A percentile compares a stretch with the other conserved stretches of the same genome.
phyloP scores from a whole-genome alignment of 2,888 invertebrate genomes.

The Andrena chrysosceles region DNA sequence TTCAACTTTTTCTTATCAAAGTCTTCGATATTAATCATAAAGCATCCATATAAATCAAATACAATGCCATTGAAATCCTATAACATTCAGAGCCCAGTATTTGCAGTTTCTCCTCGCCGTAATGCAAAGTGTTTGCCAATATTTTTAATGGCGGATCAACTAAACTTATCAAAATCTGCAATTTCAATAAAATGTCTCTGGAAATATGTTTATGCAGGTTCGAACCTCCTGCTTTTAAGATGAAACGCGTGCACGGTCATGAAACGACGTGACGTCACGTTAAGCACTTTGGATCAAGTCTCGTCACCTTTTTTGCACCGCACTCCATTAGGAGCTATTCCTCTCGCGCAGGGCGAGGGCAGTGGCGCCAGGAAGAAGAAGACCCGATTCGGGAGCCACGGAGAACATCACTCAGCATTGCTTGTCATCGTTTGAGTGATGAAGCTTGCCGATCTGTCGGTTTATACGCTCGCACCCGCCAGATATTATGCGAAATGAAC shows the following conservation, averaged over 20 bases:
- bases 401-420: conserved; percentile 80
- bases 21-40: too few species aligned
- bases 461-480: conserved; percentile 45
- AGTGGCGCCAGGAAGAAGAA: conserved; percentile 32
- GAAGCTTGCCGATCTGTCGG: conserved; percentile 64
- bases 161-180: not conserved
- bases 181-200: not conserved
- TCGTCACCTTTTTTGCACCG: conserved; percentile 54
- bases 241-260: not conserved
- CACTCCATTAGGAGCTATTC: conserved; percentile 55
- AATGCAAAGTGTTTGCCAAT: too few species aligned
- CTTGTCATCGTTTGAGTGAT: conserved; percentile 81
- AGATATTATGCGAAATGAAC: conserved; percentile 58
- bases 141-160: too few species aligned
- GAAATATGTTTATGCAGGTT: not conserved
- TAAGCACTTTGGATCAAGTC: conserved; percentile 33
- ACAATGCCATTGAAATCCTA: too few species aligned
- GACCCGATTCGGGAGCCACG: conserved; percentile 62
- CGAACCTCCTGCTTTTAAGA: not conserved
- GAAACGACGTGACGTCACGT: conserved; percentile 21
- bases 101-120: too few species aligned
- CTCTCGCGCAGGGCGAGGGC: conserved; percentile 18
- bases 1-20: too few species aligned
- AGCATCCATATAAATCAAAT: too few species aligned
- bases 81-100: too few species aligned